Evolutionary conservation across 2,113 vertebrate species (phyloP), one percentile per base, ranked within the genome.

Genomic region (Butorides virescens): DNA sequence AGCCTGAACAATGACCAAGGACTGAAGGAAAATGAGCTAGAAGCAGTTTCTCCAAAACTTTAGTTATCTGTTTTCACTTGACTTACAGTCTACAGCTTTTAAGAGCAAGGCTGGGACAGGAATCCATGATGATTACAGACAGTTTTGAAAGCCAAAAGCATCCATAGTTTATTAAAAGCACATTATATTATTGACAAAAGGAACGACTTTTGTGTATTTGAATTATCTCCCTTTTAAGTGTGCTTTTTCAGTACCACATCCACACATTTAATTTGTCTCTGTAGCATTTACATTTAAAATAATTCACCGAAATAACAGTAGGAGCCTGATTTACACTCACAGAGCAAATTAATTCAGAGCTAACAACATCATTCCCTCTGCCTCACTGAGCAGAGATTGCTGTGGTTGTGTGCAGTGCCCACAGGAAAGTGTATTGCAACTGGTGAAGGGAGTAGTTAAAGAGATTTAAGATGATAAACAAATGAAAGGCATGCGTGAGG

Each of bases 311-410:
- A 96, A 96, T 67, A 97, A 93, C 89, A 91, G 84, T 21, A 50
- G 66, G 37, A 91, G 86, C 46, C 84, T 92, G 95, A 96, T 96
- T 97, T 96, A 95, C 95, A 97, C 91, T 95, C 95, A 55, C 77
- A 91, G 80, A 95, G 86, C 58, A 92, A 97, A 97, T 97, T 81
- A 97, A 96, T 97, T 95, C 97, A 95, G 94, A 96, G 94, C 81
- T 93, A 95, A 97, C 92, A 90, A 81, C 92, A 92, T 94, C 89
- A 86, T 91, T 86, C 14, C 77, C 86, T 90, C 88, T 93, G 88
- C 91, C 80, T 96, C 21, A 42, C 20, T 87, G 77, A 93, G 82
- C 92, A 97, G 91, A 58, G 81, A 87, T 17, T 67, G 95, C 94
- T 89, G 91, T 26, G 84, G 44, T 37, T 82, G 36, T 25, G 49